These are phyloP conservation scores for Deroplatys truncata DNA, from an alignment of 2,888 invertebrate genomes.

Conservation along the genomic window DNA sequence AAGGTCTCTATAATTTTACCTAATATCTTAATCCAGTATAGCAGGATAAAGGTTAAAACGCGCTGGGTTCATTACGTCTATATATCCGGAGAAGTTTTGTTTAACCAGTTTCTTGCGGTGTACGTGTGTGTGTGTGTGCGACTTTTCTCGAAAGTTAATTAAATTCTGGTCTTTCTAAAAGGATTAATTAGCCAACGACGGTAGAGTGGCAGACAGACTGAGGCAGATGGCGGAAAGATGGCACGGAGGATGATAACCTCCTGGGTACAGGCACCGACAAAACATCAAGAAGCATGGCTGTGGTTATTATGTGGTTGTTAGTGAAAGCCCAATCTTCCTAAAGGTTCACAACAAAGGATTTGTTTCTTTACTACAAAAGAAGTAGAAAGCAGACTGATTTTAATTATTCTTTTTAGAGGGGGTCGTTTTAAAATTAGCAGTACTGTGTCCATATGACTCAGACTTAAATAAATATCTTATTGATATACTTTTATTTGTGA, in stretches of 20 bases:
- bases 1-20: too few species aligned
- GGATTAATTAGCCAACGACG: conserved; percentile 41
- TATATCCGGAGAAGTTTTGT: neutral
- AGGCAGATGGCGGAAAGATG: conserved; percentile 1
- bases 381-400: too few species aligned
- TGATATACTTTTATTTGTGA: too few species aligned
- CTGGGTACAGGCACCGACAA: neutral
- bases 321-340: too few species aligned
- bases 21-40: too few species aligned
- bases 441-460: too few species aligned
- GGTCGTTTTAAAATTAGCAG: too few species aligned
- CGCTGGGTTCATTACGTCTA: neutral
- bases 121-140: neutral
- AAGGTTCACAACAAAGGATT: too few species aligned
- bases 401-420: too few species aligned
- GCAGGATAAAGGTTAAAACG: neutral
- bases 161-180: conserved; percentile 43
- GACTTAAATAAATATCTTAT: too few species aligned
- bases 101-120: neutral
- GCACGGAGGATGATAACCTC: neutral
- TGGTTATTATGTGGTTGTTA: too few species aligned
- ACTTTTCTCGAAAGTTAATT: conserved; percentile 37
- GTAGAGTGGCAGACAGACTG: conserved; percentile 5
- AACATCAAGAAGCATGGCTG: neutral
- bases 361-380: too few species aligned